phyloP scores from a whole-genome alignment of 1,140 invertebrate species.

The Phymastichus coffea region DNA sequence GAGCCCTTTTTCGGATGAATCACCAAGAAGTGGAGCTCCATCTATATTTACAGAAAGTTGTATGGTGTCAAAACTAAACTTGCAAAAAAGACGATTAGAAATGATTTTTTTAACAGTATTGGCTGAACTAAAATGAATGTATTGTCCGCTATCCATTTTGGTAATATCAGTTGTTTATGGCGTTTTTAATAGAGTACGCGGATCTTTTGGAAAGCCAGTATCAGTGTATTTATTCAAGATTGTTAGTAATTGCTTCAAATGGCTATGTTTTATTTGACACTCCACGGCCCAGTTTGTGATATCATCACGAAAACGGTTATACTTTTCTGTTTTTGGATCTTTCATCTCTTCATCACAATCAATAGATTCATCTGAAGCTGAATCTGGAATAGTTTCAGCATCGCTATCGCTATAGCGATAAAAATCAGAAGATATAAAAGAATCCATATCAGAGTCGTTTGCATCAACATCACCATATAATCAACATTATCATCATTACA shows the following conservation, averaged over 20 bases:
- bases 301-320: not conserved
- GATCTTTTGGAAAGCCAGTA: constrained; percentile 8
- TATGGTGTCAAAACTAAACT: not conserved
- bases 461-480: not conserved
- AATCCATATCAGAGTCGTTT: not conserved
- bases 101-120: constrained; percentile 17
- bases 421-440: not conserved
- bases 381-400: not conserved
- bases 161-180: constrained; percentile 1
- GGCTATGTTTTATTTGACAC: not conserved
- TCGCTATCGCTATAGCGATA: not conserved
- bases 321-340: not conserved
- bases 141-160: constrained; percentile 25
- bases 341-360: not conserved
- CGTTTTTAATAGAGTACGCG: constrained; percentile 23
- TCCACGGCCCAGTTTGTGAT: not conserved
- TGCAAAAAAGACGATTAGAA: not conserved
- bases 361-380: not conserved
- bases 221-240: not conserved
- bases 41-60: constrained; percentile 32
- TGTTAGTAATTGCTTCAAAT: not conserved
- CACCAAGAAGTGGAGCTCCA: constrained; percentile 28
- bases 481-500: not conserved
- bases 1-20: constrained; percentile 17
- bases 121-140: constrained; percentile 25